Conservation (phyloP, 2,113 vertebrate species). For the Nesoenas mayeri region DNA sequence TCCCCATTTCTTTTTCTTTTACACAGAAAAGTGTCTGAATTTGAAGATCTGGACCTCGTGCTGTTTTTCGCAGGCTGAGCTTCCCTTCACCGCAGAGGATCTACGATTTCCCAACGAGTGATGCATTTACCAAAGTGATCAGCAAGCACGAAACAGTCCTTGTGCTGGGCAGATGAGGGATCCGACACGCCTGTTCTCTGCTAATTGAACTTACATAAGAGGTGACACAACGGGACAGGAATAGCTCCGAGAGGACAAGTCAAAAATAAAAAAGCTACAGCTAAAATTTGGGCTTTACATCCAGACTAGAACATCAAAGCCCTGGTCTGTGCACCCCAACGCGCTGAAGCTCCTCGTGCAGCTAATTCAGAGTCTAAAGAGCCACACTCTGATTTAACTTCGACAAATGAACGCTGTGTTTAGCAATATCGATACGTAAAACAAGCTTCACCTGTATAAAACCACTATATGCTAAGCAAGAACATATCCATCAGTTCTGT, state of each 20-base stretch:
- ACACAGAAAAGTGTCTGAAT: not conserved
- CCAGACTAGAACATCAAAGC: not conserved
- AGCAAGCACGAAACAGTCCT: not conserved
- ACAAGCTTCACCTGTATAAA: not conserved
- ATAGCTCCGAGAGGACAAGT: not conserved
- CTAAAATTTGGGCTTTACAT: not conserved
- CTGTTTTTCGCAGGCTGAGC: not conserved
- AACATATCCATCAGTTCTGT: not conserved
- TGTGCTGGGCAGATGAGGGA: not conserved
- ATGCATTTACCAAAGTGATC: not conserved
- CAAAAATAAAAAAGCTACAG: too few relatives aligned
- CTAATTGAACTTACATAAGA: not conserved
- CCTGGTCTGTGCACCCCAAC: not conserved
- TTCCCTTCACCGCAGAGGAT: not conserved
- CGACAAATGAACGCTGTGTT: not conserved
- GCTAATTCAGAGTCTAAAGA: not conserved
- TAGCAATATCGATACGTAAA: not conserved
- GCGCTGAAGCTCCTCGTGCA: fast-evolving
- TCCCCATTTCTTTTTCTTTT: not conserved
- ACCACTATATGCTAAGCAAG: not conserved
- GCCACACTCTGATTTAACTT: not conserved
- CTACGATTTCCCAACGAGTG: not conserved
- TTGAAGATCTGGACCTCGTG: not conserved
- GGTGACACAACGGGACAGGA: not conserved
- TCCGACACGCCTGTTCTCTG: not conserved